These are phyloP conservation scores for Heliconius ismenius DNA, from an alignment of 2,888 invertebrate species.

Conservation along the genomic window DNA sequence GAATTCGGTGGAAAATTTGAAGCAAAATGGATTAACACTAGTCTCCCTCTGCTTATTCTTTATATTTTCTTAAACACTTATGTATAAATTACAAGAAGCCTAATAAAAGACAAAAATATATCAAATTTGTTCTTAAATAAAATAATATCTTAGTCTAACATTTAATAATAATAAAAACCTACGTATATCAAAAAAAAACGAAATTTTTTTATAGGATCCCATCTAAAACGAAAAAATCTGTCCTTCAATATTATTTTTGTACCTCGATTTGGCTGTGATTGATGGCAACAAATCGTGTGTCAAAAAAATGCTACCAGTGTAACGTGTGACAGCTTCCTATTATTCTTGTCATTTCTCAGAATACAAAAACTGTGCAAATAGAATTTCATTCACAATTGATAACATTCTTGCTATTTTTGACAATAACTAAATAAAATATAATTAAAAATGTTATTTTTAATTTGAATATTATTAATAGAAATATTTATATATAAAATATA, in stretches of 20 bases:
- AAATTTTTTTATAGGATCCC: background rate
- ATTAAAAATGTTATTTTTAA: background rate
- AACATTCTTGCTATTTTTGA: background rate
- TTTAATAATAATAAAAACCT: background rate
- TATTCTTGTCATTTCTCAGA: conserved; percentile 37
- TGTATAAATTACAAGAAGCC: too few relatives aligned
- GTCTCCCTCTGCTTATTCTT: too few relatives aligned
- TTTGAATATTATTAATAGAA: too few relatives aligned
- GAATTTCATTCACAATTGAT: conserved; percentile 28
- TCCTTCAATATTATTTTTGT: conserved; percentile 33
- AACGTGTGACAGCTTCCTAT: conserved; percentile 41
- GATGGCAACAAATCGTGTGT: conserved; percentile 45
- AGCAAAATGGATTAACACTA: too few relatives aligned
- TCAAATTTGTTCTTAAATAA: too few relatives aligned
- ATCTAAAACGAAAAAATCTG: conserved; percentile 2
- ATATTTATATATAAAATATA: too few relatives aligned
- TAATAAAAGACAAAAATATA: too few relatives aligned
- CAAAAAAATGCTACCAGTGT: conserved; percentile 42
- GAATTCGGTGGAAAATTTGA: too few relatives aligned
- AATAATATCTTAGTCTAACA: too few relatives aligned
- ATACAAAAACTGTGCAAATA: conserved; percentile 29
- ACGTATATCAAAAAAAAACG: background rate
- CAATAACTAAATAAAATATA: background rate
- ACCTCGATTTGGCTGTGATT: conserved; percentile 42
- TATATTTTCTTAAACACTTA: too few relatives aligned